These are phyloP conservation scores for Macrobrachium rosenbergii DNA, from an alignment of 1,140 invertebrate genomes.

Conservation along the genomic window DNA sequence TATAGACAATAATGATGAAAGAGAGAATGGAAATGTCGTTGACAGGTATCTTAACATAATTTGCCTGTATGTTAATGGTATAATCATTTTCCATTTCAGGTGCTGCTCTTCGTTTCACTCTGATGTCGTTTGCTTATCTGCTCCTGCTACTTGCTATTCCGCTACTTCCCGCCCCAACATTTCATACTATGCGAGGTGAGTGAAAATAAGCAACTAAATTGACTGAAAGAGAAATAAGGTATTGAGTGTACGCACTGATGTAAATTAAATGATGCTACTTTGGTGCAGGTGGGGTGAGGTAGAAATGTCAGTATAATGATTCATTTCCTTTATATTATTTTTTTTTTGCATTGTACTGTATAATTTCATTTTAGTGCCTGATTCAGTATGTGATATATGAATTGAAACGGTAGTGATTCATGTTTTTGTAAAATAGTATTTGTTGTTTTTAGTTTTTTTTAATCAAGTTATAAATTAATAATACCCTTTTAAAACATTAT, in stretches of 20 bases:
- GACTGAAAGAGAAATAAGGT: background rate
- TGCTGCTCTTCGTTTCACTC: constrained; percentile 42
- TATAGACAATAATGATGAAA: background rate
- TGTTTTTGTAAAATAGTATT: too few relatives aligned
- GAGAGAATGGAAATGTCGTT: background rate
- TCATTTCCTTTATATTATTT: too few relatives aligned
- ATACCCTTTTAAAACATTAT: too few relatives aligned
- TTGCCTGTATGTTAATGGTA: background rate
- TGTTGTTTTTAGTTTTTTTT: too few relatives aligned
- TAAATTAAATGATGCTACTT: background rate
- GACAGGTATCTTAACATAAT: background rate
- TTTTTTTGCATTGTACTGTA: too few relatives aligned
- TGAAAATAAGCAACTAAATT: background rate
- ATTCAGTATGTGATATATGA: too few relatives aligned
- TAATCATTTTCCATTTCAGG: background rate
- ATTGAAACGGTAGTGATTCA: too few relatives aligned
- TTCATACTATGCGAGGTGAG: constrained; percentile 51
- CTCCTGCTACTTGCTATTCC: constrained; percentile 41
- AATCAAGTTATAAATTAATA: too few relatives aligned
- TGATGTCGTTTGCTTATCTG: constrained; percentile 48
- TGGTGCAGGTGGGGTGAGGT: too few relatives aligned
- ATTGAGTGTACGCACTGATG: background rate
- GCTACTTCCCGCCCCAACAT: constrained; percentile 37
- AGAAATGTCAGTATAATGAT: too few relatives aligned
- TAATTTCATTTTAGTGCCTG: too few relatives aligned